Base-by-base conservation (phyloP, 2,797 vertebrate species). In the Philypnodon macrostomus region DNA sequence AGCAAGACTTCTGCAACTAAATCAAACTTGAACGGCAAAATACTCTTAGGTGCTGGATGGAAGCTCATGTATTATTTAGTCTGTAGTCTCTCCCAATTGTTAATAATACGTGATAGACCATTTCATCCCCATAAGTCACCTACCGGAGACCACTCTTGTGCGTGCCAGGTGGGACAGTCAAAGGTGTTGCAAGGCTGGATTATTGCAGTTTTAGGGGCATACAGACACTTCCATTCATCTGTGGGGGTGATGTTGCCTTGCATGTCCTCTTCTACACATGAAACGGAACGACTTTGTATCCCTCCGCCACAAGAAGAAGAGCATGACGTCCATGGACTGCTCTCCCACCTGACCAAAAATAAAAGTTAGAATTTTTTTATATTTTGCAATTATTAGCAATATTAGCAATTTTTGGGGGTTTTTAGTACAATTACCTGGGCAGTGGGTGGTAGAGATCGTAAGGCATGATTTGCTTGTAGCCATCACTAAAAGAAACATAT, bases 401-500 rank as follows among this genome's bases (percentile, higher is more conserved):
- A 32, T 19, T 8, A 7, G 1, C 15, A 19, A n/a, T 30, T 44
- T 1, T 33, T n/a, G n/a, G n/a, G n/a, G n/a, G 11, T 4, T 47
- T 3, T 19, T 2, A 19, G n/a, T 4, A n/a, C 13, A 29, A 92
- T 14, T 93, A 98, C 95, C 95, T 90, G 75, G 96, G 96, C 82
- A 98, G 90, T 15, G 96, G 96, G 73, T 98, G 96, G 89, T 96
- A 98, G 83, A 96, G 94, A 90, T 98, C 96, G 84, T 98, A 98
- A 1, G 95, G 95, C 94, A 97, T 96, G 73, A 98, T 97, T 86
- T 98, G 93, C 88, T 98, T 98, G 93, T 97, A 98, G 86, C 95
- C 96, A 47, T 96, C 95, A 87, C 96, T 98, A 79, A 87, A 91
- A 90, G 78, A 84, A 80, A 65, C 29, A 62, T 3, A 37, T 19